Conservation (phyloP, 2,113 vertebrate genomes). For the Leucosticte australis region DNA sequence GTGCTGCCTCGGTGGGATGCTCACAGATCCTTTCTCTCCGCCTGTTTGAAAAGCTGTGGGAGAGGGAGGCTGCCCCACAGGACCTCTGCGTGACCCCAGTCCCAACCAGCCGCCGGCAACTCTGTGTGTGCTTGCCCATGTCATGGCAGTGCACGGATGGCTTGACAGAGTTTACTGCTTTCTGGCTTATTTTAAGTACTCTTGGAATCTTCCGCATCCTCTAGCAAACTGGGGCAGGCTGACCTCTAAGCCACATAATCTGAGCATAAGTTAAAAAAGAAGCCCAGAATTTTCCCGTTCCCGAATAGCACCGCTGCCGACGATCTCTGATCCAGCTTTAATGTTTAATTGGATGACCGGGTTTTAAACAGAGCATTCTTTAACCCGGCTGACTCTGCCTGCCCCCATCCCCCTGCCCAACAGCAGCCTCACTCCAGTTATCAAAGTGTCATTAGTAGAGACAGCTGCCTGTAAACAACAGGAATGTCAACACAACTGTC, state of each 20-base stretch:
- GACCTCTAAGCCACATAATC: slow-evolving; percentile 39
- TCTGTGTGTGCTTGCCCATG: neutral
- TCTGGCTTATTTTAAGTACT: slow-evolving; percentile 48
- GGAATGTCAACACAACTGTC: slow-evolving; percentile 67
- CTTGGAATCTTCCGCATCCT: slow-evolving; percentile 33
- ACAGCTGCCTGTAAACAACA: slow-evolving; percentile 76
- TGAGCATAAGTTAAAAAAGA: slow-evolving; percentile 16
- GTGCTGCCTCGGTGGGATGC: neutral
- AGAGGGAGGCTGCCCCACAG: neutral
- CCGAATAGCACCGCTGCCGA: neutral
- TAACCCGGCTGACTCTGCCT: slow-evolving; percentile 52
- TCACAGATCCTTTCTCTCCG: neutral
- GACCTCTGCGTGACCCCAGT: slow-evolving; percentile 43
- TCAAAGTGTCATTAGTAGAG: slow-evolving; percentile 73
- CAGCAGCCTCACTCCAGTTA: slow-evolving; percentile 68
- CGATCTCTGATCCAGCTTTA: slow-evolving; percentile 25
- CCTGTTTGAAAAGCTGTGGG: neutral
- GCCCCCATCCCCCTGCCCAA: slow-evolving; percentile 35
- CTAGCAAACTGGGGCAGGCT: slow-evolving; percentile 37
- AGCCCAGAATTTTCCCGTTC: slow-evolving; percentile 20
- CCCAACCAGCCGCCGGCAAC: neutral
- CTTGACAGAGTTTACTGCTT: slow-evolving; percentile 42
- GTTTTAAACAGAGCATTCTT: slow-evolving; percentile 63
- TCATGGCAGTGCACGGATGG: neutral
- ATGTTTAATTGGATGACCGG: slow-evolving; percentile 50